These are phyloP conservation scores for Mycetomoellerius zeteki DNA, from an alignment of 1,140 invertebrate genomes.

Conservation along the genomic window DNA sequence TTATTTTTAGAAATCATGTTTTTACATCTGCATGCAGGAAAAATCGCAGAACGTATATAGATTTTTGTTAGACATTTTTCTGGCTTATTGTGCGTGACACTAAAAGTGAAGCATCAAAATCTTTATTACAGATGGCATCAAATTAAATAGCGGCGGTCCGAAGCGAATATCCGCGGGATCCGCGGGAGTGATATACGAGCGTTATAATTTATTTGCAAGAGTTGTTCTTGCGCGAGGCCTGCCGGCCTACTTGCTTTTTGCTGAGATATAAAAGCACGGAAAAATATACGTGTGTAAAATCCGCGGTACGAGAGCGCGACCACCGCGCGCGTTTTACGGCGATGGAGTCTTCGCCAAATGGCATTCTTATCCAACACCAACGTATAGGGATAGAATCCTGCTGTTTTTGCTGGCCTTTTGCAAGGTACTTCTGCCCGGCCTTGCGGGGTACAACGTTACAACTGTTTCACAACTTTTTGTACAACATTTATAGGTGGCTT, in stretches of 20 bases:
- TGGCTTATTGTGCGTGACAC: neutral
- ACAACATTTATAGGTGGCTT: constrained; percentile 25
- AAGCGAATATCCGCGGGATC: neutral
- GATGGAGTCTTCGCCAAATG: constrained; percentile 20
- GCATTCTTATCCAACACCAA: constrained; percentile 18
- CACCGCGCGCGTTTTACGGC: constrained; percentile 36
- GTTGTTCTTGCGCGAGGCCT: neutral
- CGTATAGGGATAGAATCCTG: neutral
- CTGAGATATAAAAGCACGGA: constrained; percentile 34
- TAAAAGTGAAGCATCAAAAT: neutral
- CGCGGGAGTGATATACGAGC: constrained; percentile 20
- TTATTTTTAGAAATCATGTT: neutral
- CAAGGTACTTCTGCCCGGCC: neutral
- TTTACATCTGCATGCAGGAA: neutral
- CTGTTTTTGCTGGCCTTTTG: constrained; percentile 3
- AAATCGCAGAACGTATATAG: neutral
- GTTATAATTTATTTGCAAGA: constrained; percentile 46
- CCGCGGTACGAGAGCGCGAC: constrained; percentile 10
- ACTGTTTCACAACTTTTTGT: constrained; percentile 32
- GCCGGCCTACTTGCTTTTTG: constrained; percentile 4
- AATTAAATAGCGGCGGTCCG: neutral
- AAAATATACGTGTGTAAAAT: constrained; percentile 42
- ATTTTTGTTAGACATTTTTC: neutral
- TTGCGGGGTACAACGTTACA: constrained; percentile 6
- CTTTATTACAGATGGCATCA: constrained; percentile 1